Percentiles rank a stretch among this genome's conserved stretches.
phyloP scores from a whole-genome alignment of 1,140 invertebrate genomes.

The Eupristina koningsbergeri region DNA sequence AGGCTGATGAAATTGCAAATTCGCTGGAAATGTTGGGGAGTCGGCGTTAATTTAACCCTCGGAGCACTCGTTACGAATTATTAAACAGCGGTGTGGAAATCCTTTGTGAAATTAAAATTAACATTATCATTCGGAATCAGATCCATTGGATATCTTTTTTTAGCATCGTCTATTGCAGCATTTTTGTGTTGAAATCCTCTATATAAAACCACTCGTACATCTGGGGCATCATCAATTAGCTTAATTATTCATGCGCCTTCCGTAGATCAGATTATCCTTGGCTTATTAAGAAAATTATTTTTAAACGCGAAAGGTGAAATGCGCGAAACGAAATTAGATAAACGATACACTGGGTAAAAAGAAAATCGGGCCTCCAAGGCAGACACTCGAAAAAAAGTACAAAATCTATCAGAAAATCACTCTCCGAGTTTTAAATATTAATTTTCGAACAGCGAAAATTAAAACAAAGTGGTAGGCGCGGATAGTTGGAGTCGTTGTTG shows the following conservation, averaged over 20 bases:
- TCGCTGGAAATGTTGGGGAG: not conserved
- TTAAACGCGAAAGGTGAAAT: not conserved
- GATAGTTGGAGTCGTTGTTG: not conserved
- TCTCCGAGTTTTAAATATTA: not conserved
- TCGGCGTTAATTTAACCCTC: conserved; percentile 31
- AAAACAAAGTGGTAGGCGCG: not conserved
- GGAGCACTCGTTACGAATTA: not conserved
- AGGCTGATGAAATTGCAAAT: not conserved
- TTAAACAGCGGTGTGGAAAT: conserved; percentile 5
- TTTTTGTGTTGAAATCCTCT: not conserved
- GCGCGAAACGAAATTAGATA: not conserved
- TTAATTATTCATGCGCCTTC: conserved; percentile 12
- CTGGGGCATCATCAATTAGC: conserved; percentile 3
- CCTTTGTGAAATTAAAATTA: conserved; percentile 10
- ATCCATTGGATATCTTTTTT: not conserved
- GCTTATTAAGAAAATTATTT: conserved; percentile 12
- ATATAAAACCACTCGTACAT: conserved; percentile 17
- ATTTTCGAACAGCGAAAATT: not conserved
- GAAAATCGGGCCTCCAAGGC: not conserved
- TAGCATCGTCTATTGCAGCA: conserved; percentile 34
- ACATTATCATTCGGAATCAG: conserved; percentile 27
- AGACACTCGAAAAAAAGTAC: not conserved
- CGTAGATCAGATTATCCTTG: conserved; percentile 11
- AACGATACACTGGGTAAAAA: not conserved
- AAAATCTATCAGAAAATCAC: not conserved